Evolutionary conservation across 2,888 invertebrate species (phyloP), one percentile per base, ranked within the genome.

Genomic region (Theodoxus fluviatilis): DNA sequence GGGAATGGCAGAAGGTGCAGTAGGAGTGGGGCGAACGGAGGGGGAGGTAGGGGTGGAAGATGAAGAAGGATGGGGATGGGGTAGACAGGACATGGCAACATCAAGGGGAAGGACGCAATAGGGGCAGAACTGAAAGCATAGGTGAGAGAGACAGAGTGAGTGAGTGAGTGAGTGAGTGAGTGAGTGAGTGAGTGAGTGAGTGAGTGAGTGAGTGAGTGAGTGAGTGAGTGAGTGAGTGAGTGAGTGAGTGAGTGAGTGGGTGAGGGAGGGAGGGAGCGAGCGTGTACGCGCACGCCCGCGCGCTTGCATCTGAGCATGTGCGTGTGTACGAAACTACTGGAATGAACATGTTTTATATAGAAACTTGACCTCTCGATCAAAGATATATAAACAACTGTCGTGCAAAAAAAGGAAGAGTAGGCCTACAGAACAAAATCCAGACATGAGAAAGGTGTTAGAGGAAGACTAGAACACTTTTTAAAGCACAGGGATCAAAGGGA

Each of bases 101-200:
- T n/a, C n/a, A n/a, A 52, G 18, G 25, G 52, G 18, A 3, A 18
- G 18, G 25, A 25, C 4, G 18, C 4, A 52, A 55, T 25, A 55
- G 2, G 25, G 25, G 33, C 3, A 57, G 2, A 22, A 18, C 52
- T 52, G 52, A 18, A 25, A 18, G 52, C 4, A 12, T 7, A 25
- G 25, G 52, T 22, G 52, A 52, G 52, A 52, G 52, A 52, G 52
- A 52, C 22, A 52, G 52, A 52, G 52, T 22, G 52, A 52, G 52
- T 22, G 52, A 52, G 52, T 22, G 52, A 52, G 52, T 22, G 52
- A 52, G 52, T 22, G 52, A 52, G 52, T 22, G 52, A 52, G 52
- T 22, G 52, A 52, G 52, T 22, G 52, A 52, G 52, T 22, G 52
- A 52, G 52, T 6, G 18, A 18, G 18, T 6, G 18, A 18, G 18